These are phyloP conservation scores for Tonatia bakeri DNA, from an alignment of 2,113 vertebrate genomes.

Conservation along the genomic window DNA sequence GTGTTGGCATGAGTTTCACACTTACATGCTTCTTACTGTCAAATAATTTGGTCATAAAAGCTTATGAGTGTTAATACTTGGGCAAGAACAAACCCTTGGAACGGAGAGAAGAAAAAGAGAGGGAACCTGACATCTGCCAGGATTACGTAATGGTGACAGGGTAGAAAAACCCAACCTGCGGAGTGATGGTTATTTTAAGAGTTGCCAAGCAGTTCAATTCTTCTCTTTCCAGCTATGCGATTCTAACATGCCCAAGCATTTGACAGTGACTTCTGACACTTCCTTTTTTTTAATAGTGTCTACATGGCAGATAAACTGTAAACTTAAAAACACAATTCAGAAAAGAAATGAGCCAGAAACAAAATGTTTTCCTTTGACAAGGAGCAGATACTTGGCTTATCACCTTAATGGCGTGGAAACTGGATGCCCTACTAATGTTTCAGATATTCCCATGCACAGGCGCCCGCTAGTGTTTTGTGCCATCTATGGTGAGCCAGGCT, in stretches of 20 bases:
- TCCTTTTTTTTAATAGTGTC: background rate
- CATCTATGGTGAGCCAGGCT: background rate
- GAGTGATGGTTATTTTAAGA: constrained; percentile 19
- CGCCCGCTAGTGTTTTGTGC: background rate
- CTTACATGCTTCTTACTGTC: constrained; percentile 36
- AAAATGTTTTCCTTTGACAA: background rate
- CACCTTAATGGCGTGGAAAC: background rate
- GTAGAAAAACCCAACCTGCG: constrained; percentile 1
- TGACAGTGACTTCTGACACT: constrained; percentile 14
- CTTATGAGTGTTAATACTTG: background rate
- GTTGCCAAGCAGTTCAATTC: constrained; percentile 24
- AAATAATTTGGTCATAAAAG: background rate
- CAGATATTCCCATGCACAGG: background rate
- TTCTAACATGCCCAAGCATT: constrained; percentile 27
- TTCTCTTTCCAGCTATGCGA: background rate
- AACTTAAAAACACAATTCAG: background rate
- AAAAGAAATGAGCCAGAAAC: background rate
- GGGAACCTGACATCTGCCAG: constrained; percentile 11
- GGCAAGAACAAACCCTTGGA: constrained; percentile 28
- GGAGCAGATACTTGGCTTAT: background rate
- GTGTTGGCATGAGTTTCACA: background rate
- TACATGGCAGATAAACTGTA: background rate
- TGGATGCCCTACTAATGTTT: background rate
- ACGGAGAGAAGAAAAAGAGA: constrained; percentile 36
- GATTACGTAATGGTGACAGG: constrained; percentile 48